Evolutionary conservation across 2,113 vertebrate genomes (phyloP), one percentile per base, ranked within the genome.

Genomic region (Pandion haliaetus): DNA sequence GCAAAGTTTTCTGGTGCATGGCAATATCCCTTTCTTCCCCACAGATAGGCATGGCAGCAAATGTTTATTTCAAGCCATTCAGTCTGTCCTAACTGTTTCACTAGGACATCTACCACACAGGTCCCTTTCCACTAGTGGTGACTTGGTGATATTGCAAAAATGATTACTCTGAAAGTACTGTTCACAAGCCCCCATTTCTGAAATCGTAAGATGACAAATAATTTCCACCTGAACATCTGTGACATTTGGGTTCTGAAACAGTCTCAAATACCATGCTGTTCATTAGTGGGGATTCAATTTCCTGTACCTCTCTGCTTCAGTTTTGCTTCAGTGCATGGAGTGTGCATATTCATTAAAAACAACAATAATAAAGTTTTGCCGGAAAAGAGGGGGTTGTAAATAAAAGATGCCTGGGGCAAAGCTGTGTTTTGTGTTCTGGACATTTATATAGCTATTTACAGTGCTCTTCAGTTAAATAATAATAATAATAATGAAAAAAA

Each of bases 401-500:
- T 90, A 93, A 95, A 96, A 96, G 93, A 84, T 93, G 96, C 92
- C 71, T 54, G 78, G 89, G 92, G 90, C 76, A 81, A 84, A 95
- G 70, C 70, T 96, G 61, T 87, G 49, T 93, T 97, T 95, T 90
- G 80, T 94, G 96, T 85, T 94, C 86, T 94, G 89, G 79, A 92
- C 84, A 94, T 91, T 97, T 98, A 91, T 95, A 95, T 80, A 82
- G 93, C 93, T 94, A 95, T 97, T 95, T 97, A 94, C 85, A 93
- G 86, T 90, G 61, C 54, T 95, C 72, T 89, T 96, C 82, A 77
- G 92, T 96, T 92, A 81, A 82, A 89, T 86, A 84, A 71, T 92
- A 45, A 58, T 76, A 74, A 65, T 66, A 90, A 93, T 81, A 92
- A 82, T 14, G 62, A 54, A 80, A 42, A 47, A 59, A 45, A 74